Conservation (phyloP, 1,140 invertebrate species). For the Ladona fulva region DNA sequence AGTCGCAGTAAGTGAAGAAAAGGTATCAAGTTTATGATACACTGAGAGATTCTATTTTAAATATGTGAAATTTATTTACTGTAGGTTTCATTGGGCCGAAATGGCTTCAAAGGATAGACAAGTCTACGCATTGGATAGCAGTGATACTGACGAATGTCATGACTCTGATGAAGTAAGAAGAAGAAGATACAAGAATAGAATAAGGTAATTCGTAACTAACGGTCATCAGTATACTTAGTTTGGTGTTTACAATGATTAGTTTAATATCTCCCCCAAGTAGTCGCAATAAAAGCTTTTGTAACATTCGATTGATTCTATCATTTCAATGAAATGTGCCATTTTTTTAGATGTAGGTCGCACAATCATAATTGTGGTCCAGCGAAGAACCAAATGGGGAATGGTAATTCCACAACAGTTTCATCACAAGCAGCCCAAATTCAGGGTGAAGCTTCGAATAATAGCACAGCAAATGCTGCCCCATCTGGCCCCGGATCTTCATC, state of each 20-base stretch:
- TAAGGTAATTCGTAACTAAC: neutral
- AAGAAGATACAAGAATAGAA: neutral
- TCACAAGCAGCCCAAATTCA: neutral
- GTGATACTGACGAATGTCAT: neutral
- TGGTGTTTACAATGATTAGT: too few species aligned
- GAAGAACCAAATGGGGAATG: neutral
- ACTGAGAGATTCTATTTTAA: neutral
- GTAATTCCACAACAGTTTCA: neutral
- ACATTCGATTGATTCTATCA: too few species aligned
- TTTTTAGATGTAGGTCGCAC: neutral
- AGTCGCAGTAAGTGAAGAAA: neutral
- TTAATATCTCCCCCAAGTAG: too few species aligned
- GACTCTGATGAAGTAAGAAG: neutral
- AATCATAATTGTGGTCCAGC: neutral
- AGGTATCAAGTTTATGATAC: neutral
- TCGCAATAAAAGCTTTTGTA: too few species aligned
- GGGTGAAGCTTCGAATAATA: neutral
- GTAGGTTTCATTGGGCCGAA: neutral
- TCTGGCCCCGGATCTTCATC: neutral
- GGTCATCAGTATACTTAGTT: neutral
- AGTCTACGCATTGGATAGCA: constrained; percentile 1
- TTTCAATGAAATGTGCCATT: too few species aligned
- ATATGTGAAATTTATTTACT: neutral
- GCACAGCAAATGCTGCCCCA: neutral
- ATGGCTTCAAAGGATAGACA: neutral